These are phyloP conservation scores for Branchipolynoe longqiensis DNA, from an alignment of 2,888 invertebrate species.

Conservation along the genomic window DNA sequence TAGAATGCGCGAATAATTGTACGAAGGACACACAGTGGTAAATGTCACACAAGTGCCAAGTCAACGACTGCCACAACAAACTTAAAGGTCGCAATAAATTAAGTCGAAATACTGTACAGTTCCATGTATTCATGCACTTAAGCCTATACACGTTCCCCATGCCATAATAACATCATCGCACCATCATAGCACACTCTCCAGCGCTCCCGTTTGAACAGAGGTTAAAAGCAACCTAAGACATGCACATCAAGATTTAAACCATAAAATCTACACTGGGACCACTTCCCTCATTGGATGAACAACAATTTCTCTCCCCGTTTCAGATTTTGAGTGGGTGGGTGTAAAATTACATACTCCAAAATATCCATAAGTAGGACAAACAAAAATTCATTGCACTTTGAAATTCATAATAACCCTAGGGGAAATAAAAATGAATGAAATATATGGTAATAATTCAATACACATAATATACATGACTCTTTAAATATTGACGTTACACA, in stretches of 20 bases:
- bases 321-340: not conserved
- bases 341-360: not conserved
- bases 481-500: not conserved
- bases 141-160: not conserved
- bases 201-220: not conserved
- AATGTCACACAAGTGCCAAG: not conserved
- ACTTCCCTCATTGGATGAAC: conserved; percentile 19
- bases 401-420: not conserved
- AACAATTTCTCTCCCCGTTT: no score
- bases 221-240: conserved; percentile 21
- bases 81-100: conserved; percentile 52
- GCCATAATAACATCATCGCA: not conserved
- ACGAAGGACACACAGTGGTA: not conserved
- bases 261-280: conserved; percentile 22
- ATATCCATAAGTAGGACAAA: not conserved
- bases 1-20: not conserved
- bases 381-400: conserved; percentile 15
- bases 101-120: conserved; percentile 52
- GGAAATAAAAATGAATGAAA: not conserved
- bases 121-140: not conserved
- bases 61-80: conserved; percentile 24
- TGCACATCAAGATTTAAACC: conserved; percentile 38
- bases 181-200: not conserved
- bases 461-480: not conserved
- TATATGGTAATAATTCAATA: not conserved